Percentiles rank a stretch among this genome's conserved stretches.
Conservation (phyloP, 2,113 vertebrate species). For the Serinus canaria region DNA sequence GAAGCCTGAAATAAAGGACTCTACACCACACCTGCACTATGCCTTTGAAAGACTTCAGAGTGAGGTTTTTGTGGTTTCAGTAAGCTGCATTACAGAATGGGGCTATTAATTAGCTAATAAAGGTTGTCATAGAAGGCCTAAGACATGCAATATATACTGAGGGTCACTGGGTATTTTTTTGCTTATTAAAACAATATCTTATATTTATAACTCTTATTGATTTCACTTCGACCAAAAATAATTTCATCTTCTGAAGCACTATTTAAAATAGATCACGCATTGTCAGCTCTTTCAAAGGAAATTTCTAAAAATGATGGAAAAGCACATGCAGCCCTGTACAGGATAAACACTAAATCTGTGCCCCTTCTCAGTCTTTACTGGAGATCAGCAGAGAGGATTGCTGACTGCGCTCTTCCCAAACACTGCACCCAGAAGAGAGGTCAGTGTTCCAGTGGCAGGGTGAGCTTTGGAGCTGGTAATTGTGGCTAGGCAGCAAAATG, state of each 20-base stretch:
- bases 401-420: neutral
- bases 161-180: neutral
- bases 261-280: constrained; percentile 36
- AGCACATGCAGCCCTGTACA: neutral
- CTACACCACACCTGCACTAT: neutral
- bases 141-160: neutral
- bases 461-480: neutral
- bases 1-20: neutral
- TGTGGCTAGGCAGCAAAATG: neutral
- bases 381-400: neutral
- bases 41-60: neutral
- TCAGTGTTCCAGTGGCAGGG: neutral
- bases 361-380: neutral
- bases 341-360: neutral
- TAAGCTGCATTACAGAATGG: neutral
- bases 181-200: constrained; percentile 14
- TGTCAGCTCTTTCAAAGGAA: constrained; percentile 44
- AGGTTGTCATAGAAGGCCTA: neutral
- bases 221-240: constrained; percentile 46
- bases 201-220: constrained; percentile 41
- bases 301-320: constrained; percentile 22
- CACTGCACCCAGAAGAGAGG: neutral
- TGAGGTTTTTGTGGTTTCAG: neutral
- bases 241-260: constrained; percentile 43
- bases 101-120: neutral